These are phyloP conservation scores for Polypterus senegalus DNA, from an alignment of 2,113 vertebrate genomes.

Conservation along the genomic window DNA sequence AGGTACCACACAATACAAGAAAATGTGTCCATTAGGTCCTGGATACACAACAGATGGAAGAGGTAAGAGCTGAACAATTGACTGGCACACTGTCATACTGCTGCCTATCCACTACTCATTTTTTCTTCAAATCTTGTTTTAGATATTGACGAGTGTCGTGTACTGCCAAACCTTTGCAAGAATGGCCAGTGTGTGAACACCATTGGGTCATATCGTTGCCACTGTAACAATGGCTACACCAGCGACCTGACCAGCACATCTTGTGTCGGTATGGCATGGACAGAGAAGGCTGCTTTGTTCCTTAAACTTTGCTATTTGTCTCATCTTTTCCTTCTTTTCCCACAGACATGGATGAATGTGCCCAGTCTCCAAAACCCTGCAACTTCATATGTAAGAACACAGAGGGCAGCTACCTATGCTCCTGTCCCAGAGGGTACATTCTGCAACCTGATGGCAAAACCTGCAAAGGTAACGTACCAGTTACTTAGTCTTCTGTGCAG, in stretches of 20 bases:
- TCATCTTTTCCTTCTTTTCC: no score
- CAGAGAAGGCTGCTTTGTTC: no score
- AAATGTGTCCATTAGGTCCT: slow-evolving; percentile 80
- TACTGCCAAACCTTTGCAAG: slow-evolving; percentile 68
- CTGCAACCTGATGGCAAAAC: slow-evolving; percentile 80
- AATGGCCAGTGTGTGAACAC: slow-evolving; percentile 85
- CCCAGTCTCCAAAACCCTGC: slow-evolving; percentile 73
- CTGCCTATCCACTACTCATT: not conserved
- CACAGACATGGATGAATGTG: slow-evolving; percentile 81
- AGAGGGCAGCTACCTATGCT: slow-evolving; percentile 84
- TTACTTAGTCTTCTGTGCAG: not conserved
- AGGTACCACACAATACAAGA: slow-evolving; percentile 73
- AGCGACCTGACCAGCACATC: slow-evolving; percentile 59
- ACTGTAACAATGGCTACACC: slow-evolving; percentile 70
- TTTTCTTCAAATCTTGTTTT: not conserved
- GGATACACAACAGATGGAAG: slow-evolving; percentile 76
- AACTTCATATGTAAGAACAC: slow-evolving; percentile 94
- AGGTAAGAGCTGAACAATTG: slow-evolving; percentile 46
- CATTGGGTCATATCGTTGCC: slow-evolving; percentile 83
- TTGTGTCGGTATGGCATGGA: slow-evolving; percentile 59
- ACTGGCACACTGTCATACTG: no score
- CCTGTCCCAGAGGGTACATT: slow-evolving; percentile 78
- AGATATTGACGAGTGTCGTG: slow-evolving; percentile 88
- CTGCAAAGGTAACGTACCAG: slow-evolving; percentile 67
- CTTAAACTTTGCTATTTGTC: no score